Base-by-base conservation (phyloP, 2,113 vertebrate genomes). In the Pterocles gutturalis region DNA sequence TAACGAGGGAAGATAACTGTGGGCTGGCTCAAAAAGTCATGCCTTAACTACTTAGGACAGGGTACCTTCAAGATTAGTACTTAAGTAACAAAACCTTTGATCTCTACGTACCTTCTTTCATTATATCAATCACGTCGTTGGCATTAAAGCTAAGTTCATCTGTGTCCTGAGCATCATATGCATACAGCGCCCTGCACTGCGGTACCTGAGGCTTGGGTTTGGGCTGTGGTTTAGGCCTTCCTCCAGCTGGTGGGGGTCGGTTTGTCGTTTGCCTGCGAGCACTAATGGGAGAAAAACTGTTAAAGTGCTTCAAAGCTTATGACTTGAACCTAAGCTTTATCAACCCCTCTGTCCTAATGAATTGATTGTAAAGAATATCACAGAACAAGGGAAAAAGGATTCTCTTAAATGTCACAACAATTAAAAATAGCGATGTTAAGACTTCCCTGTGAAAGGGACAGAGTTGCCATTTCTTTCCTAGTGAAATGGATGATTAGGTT, bases 71-170 rank as follows among this genome's bases (percentile, higher is more conserved):
- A 9, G 26, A 3, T 4, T 5, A 11, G 36, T 31, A 20, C 10
- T 15, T 5, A 0, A 17, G 14, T 3, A 34, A 10, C 20, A 55
- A 9, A 51, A 13, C 13, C 5, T 3, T 28, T 13, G 10, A 7
- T 31, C 10, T 3, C 10, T 28, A 33, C 97, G 22, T 92, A 99
- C 99, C 99, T 98, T 99, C 99, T 97, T 98, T 99, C 93, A 99
- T 89, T 61, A 99, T 99, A 41, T 99, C 99, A 5, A 99, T 99
- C n/a, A 99, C 5, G 1, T 99, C 99, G 1, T 99, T 99, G 79
- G 99, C 99, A 2, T 99, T 99, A 96, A 99, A 99, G 98, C 99
- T 99, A 72, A 99, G 99, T 97, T 99, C 99, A 1, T 99, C 99
- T 0, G 99, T 99, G 98, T 99, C 99, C 98, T 99, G 99, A 94